Conservation (phyloP, 1,140 invertebrate genomes). For the Anagrus nilaparvatae region DNA sequence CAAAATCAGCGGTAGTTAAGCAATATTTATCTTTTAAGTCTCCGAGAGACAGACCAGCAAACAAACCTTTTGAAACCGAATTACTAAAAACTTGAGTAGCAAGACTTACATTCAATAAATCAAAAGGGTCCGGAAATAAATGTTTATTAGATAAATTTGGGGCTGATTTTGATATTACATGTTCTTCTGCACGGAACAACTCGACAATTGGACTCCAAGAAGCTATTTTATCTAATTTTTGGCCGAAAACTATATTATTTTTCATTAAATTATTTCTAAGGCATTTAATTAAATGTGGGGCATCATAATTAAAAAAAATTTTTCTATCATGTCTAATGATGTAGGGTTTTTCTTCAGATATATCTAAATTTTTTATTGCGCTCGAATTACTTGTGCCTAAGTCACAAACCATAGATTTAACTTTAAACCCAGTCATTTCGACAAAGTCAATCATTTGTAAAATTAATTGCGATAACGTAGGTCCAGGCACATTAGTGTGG, state of each 20-base stretch:
- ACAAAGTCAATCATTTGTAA: too few species aligned
- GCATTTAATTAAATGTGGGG: conserved; percentile 8
- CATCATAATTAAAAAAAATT: conserved; percentile 9
- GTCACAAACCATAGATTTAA: too few species aligned
- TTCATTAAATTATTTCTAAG: conserved; percentile 10
- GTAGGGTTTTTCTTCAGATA: too few species aligned
- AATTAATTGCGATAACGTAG: too few species aligned
- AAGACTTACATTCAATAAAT: conserved; percentile 10
- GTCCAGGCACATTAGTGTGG: too few species aligned
- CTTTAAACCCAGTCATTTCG: too few species aligned
- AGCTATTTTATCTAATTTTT: not conserved
- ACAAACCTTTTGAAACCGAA: conserved; percentile 3
- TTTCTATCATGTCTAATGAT: too few species aligned
- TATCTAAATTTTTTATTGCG: too few species aligned
- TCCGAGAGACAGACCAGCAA: not conserved
- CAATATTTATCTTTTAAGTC: not conserved
- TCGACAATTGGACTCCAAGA: conserved; percentile 1
- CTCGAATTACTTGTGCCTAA: too few species aligned
- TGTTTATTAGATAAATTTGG: conserved; percentile 8
- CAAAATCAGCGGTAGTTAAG: not conserved
- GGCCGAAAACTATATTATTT: conserved; percentile 3
- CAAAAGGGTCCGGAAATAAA: conserved; percentile 9
- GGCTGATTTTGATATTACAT: not conserved
- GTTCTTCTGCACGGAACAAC: not conserved
- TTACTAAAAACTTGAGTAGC: conserved; percentile 11